phyloP scores from a whole-genome alignment of 2,113 vertebrate species.

The Gymnorhina tibicen region DNA sequence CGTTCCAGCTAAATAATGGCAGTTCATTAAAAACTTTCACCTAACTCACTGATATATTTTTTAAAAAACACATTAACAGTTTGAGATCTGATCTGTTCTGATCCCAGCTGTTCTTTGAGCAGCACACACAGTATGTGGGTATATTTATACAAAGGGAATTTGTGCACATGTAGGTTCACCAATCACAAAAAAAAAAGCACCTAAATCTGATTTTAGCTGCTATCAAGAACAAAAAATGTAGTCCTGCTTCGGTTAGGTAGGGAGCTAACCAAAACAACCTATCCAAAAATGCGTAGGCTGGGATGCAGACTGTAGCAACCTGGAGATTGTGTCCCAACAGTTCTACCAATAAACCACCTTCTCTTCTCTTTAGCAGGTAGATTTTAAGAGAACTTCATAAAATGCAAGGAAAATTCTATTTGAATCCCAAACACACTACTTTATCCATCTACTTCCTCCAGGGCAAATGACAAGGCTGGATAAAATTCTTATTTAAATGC shows the following conservation, averaged over 20 bases:
- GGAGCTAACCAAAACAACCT: background rate
- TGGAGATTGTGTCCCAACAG: background rate
- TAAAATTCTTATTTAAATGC: background rate
- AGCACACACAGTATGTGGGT: background rate
- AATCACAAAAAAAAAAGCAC: background rate
- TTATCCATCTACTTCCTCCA: background rate
- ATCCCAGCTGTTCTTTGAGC: background rate
- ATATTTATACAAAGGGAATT: background rate
- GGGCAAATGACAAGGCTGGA: background rate
- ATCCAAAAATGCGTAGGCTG: background rate
- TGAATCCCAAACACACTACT: background rate
- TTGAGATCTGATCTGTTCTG: background rate
- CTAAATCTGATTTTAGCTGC: background rate
- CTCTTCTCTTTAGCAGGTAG: background rate
- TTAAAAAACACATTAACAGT: background rate
- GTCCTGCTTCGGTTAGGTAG: background rate
- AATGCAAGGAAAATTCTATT: background rate
- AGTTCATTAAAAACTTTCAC: background rate
- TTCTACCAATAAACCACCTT: background rate
- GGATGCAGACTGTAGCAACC: background rate
- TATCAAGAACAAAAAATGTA: background rate
- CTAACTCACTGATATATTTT: background rate
- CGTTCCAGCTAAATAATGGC: background rate
- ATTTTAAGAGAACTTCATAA: background rate
- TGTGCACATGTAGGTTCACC: background rate